A percentile compares a stretch with the other conserved stretches of the same genome.
Conservation (phyloP, 2,888 invertebrate species). For the Diaphora mendica region DNA sequence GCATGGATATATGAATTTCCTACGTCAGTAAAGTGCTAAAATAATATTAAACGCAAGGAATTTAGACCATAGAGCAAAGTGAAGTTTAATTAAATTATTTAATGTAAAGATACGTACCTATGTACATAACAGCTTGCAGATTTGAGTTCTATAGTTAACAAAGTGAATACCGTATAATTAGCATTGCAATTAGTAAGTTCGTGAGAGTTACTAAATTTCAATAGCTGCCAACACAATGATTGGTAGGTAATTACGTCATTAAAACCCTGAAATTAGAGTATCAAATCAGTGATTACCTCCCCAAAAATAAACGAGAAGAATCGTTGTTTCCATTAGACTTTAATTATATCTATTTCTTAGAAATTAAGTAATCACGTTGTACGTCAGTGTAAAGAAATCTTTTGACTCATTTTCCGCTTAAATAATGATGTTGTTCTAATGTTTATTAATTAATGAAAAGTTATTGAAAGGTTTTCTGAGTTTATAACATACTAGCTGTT, state of each 20-base stretch:
- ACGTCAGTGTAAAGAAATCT: not conserved
- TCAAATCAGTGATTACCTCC: not conserved
- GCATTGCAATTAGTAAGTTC: not conserved
- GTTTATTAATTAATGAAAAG: not conserved
- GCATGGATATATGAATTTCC: too few species aligned
- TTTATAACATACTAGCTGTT: not conserved
- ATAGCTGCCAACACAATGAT: not conserved
- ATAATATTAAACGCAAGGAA: too few species aligned
- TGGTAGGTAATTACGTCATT: not conserved
- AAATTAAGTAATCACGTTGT: not conserved
- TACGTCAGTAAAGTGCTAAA: too few species aligned
- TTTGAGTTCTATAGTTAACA: not conserved
- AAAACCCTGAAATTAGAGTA: not conserved
- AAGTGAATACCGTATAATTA: too few species aligned
- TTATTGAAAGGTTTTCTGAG: not conserved
- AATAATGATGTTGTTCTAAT: not conserved
- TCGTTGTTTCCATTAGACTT: not conserved
- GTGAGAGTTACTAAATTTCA: not conserved
- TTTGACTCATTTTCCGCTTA: not conserved
- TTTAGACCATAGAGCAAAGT: too few species aligned
- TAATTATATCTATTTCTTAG: not conserved
- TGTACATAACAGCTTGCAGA: too few species aligned
- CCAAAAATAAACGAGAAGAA: not conserved
- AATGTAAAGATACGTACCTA: too few species aligned
- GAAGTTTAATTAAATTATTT: too few species aligned